Evolutionary conservation across 2,113 vertebrate species (phyloP), one percentile per base, ranked within the genome.

Genomic region (Balaenoptera acutorostrata): DNA sequence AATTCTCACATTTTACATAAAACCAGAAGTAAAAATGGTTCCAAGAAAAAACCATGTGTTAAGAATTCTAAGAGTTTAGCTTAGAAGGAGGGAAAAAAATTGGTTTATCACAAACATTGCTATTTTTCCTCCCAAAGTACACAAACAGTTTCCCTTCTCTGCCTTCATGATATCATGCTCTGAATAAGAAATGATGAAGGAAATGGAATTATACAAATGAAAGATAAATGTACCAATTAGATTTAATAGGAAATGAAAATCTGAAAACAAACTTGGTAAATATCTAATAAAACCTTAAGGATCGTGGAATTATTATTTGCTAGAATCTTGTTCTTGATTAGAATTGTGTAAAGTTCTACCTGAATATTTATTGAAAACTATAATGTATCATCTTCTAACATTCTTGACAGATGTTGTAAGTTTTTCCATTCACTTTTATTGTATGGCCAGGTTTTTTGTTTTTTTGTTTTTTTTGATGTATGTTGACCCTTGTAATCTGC

Each of bases 101-200:
- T 55, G 69, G 57, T 71, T 72, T 96, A 95, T 97, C 89, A 80
- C 44, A 88, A 93, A 95, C 90, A 90, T 44, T 96, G 75, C 94
- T 92, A 83, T 94, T 87, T 97, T 83, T 41, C 27, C 77, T 88
- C 57, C 90, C 29, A 95, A 81, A 94, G 29, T 88, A 59, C 88
- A 97, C 78, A 86, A 97, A 46, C 49, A 21, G 29, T 97, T 98
- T 94, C 82, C 59, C 33, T 94, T 52, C 97, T 97, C 95, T 98
- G 41, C 85, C 74, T 90, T 27, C 33, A 2, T 95, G 93, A 64
- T 97, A 61, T 90, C 95, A 78, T 88, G 69, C 46, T 96, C 68
- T 59, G 72, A 97, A 17, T 95, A 91, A 97, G 92, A 97, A 93
- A 55, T 86, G 81, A n/a, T 27, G 68, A 61, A 63, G 64, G 49